These are phyloP conservation scores for Oceanodroma tethys DNA, from an alignment of 2,113 vertebrate genomes.

Conservation along the genomic window DNA sequence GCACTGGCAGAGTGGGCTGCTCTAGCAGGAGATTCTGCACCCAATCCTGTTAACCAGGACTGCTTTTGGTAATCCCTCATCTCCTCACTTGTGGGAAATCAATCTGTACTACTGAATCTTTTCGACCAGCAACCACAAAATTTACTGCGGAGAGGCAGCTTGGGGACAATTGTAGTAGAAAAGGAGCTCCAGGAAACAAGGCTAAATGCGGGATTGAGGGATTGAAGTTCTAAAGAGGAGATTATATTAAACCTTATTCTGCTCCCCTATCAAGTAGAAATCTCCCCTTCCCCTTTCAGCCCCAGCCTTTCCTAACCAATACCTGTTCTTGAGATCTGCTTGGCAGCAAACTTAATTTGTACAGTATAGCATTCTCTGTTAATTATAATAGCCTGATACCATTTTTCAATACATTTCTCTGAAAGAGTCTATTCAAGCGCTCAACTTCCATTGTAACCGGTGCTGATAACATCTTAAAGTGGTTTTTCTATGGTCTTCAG, in stretches of 20 bases:
- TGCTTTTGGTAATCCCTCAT: slow-evolving; percentile 80
- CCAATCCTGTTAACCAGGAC: slow-evolving; percentile 80
- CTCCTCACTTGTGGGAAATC: slow-evolving; percentile 77
- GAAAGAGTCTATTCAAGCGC: neutral
- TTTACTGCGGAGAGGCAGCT: slow-evolving; percentile 73
- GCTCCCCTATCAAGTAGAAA: slow-evolving; percentile 34
- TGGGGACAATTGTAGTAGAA: slow-evolving; percentile 70
- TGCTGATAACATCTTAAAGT: neutral
- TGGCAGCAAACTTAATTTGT: neutral
- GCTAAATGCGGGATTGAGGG: slow-evolving; percentile 69
- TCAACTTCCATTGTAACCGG: slow-evolving; percentile 12
- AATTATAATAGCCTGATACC: slow-evolving; percentile 22
- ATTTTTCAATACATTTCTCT: neutral
- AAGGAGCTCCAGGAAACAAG: slow-evolving; percentile 69
- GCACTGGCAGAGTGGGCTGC: slow-evolving; percentile 76
- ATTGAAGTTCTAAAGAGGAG: slow-evolving; percentile 70
- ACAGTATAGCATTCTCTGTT: neutral
- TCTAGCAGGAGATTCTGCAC: slow-evolving; percentile 73
- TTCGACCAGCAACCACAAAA: slow-evolving; percentile 74
- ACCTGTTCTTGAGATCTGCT: slow-evolving; percentile 29
- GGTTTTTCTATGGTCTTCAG: neutral
- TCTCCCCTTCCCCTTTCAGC: slow-evolving; percentile 29
- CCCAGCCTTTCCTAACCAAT: slow-evolving; percentile 37
- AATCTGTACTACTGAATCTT: slow-evolving; percentile 79
- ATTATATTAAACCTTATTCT: slow-evolving; percentile 69